Evolutionary conservation across 1,140 invertebrate genomes (phyloP), one percentile per base, ranked within the genome.

Genomic region (Drosophila arawakana): DNA sequence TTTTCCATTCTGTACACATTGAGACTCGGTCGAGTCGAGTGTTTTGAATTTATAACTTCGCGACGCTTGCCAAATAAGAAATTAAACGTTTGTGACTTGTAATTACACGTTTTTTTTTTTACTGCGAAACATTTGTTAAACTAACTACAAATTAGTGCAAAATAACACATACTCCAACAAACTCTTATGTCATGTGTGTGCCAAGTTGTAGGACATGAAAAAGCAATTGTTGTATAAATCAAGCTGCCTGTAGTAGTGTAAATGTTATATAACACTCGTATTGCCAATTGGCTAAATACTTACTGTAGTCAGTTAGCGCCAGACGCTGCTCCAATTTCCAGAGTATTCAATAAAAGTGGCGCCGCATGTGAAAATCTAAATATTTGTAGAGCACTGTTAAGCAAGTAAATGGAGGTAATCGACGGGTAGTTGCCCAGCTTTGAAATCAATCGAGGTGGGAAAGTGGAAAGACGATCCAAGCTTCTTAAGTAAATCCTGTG

Each of bases 251-350:
- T 69, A 77, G 47, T 58, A 58, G 44, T 47, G 18, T 66, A 63
- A 71, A 66, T 63, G 55, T 80, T 78, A 89, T 81, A 73, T 83
- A 78, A 89, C 77, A 70, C 65, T 80, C 25, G 25, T 30, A 30
- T 5, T 30, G 80, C 77, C 83, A 89, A 88, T 88, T 88, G 72
- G 79, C 83, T 70, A 85, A 86, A 82, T 79, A 82, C 77, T 88
- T 88, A 30, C 25, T 30, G 25, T 85, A 63, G 70, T 70, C 74
- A 75, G 76, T 30, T 9, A 13, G 35, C 52, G 18, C n/a, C 43
- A 43, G 43, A 7, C 43, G 8, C 4, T 65, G 76, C 60, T 67
- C 75, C 71, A 78, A 77, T 78, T 81, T 80, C 50, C 52, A 71
- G 41, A 55, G 60, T 73, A 76, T 79, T 76, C 77, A 80, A 88